Evolutionary conservation across 1,140 invertebrate genomes (phyloP).

Genomic region (Tetramorium parvispinum): DNA sequence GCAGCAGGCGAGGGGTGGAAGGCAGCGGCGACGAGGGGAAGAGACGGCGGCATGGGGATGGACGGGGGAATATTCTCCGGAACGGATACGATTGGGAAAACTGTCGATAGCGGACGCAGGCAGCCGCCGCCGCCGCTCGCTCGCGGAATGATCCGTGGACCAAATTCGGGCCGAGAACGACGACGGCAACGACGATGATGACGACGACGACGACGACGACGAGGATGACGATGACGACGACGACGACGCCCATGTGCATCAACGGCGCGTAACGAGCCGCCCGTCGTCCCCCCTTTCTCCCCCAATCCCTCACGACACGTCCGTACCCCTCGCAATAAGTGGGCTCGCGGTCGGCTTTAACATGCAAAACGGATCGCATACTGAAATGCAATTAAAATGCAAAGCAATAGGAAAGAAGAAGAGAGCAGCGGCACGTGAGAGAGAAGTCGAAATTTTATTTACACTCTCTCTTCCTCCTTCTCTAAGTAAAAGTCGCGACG

Average conservation of each 20-base stretch:
- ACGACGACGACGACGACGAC: background rate
- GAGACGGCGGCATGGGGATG: background rate
- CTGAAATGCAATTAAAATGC: constrained; percentile 59
- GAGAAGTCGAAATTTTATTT: constrained; percentile 41
- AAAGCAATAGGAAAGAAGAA: constrained; percentile 13
- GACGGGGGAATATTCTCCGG: constrained; percentile 32
- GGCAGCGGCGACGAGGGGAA: background rate
- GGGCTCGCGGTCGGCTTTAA: constrained; percentile 34
- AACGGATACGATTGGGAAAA: constrained; percentile 62
- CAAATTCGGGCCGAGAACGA: constrained; percentile 50
- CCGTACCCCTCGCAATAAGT: constrained; percentile 21
- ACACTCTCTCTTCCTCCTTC: background rate
- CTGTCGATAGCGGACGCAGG: constrained; percentile 55
- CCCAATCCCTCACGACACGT: background rate
- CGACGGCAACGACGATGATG: background rate
- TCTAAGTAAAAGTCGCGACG: constrained; percentile 42
- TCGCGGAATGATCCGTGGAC: constrained; percentile 55
- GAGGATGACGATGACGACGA: background rate
- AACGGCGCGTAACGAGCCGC: constrained; percentile 41
- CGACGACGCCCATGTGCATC: constrained; percentile 57
- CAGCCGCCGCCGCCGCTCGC: constrained; percentile 17
- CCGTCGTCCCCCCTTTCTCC: background rate
- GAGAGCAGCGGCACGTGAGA: background rate
- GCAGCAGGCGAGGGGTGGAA: constrained; percentile 4
- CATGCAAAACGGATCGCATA: constrained; percentile 47